phyloP scores from a whole-genome alignment of 2,797 vertebrate genomes.

The Rhadinocentrus ornatus region DNA sequence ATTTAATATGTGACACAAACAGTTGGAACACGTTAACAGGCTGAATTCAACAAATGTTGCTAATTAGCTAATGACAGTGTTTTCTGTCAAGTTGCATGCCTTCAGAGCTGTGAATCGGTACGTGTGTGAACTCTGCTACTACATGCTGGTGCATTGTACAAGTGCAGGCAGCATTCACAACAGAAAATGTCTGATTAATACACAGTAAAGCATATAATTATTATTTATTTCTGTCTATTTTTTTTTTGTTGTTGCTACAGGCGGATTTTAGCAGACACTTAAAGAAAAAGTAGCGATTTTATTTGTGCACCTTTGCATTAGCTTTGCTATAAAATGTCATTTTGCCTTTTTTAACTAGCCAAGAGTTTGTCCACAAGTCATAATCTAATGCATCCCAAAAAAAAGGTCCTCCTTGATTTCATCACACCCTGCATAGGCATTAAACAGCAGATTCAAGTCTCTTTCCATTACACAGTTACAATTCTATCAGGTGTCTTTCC shows the following conservation, averaged over 20 bases:
- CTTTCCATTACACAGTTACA: conserved; percentile 16
- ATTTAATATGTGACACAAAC: conserved; percentile 59
- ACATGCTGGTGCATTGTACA: conserved; percentile 26
- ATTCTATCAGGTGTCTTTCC: conserved; percentile 15
- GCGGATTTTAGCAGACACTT: conserved; percentile 17
- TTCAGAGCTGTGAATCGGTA: conserved; percentile 54
- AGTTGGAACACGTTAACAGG: conserved; percentile 54
- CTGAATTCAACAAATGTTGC: conserved; percentile 68
- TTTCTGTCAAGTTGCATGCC: conserved; percentile 66
- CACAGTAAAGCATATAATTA: conserved; percentile 48
- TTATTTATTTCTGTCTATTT: conserved; percentile 29
- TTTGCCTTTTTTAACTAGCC: conserved; percentile 44
- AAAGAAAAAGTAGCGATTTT: conserved; percentile 21
- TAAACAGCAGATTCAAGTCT: conserved; percentile 11
- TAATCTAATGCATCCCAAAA: conserved; percentile 21
- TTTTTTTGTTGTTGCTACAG: conserved; percentile 13
- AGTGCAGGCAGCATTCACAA: conserved; percentile 38
- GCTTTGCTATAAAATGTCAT: conserved; percentile 45
- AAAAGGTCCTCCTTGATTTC: conserved; percentile 10
- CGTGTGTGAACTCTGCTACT: conserved; percentile 32
- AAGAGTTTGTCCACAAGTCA: conserved; percentile 26
- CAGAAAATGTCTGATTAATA: conserved; percentile 42
- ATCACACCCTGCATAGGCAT: not conserved
- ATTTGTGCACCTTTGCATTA: conserved; percentile 35
- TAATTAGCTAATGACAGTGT: conserved; percentile 78